phyloP scores from a whole-genome alignment of 2,797 vertebrate species.

The Galaxias olidus region DNA sequence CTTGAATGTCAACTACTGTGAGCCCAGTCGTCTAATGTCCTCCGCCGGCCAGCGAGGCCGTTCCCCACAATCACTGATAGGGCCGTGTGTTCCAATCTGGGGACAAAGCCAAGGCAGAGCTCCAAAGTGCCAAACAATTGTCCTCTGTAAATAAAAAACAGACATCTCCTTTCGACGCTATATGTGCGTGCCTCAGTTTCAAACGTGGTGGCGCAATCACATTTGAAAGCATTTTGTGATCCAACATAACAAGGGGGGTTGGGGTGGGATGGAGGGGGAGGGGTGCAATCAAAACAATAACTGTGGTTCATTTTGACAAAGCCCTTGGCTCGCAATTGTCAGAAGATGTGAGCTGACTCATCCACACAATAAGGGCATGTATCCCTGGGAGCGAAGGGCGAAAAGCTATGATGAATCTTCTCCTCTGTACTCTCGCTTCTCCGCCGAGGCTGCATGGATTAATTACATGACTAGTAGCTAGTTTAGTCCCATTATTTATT shows the following conservation, averaged over 20 bases:
- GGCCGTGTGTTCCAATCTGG: constrained; percentile 49
- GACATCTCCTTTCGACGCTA: constrained; percentile 69
- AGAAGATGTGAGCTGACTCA: constrained; percentile 79
- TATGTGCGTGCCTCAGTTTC: constrained; percentile 67
- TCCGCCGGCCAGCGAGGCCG: constrained; percentile 48
- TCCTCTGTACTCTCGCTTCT: constrained; percentile 63
- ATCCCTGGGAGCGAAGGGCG: constrained; percentile 72
- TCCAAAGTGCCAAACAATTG: constrained; percentile 66
- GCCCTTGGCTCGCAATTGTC: constrained; percentile 74
- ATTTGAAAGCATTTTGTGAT: constrained; percentile 74
- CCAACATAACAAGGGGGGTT: constrained; percentile 65
- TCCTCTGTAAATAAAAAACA: constrained; percentile 74
- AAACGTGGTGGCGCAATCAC: constrained; percentile 68
- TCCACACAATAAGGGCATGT: constrained; percentile 74
- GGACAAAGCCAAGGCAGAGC: constrained; percentile 28
- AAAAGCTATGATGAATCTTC: constrained; percentile 68
- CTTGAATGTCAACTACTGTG: constrained; percentile 65
- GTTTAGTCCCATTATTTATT: constrained; percentile 72
- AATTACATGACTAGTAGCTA: constrained; percentile 72
- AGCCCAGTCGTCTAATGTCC: constrained; percentile 64
- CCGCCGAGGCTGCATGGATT: constrained; percentile 67
- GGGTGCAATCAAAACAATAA: constrained; percentile 71
- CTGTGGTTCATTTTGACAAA: constrained; percentile 73
- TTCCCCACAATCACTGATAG: constrained; percentile 66
- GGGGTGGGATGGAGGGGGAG: no score